phyloP scores from a whole-genome alignment of 2,888 invertebrate genomes.

The Holacanthella duospinosa region DNA sequence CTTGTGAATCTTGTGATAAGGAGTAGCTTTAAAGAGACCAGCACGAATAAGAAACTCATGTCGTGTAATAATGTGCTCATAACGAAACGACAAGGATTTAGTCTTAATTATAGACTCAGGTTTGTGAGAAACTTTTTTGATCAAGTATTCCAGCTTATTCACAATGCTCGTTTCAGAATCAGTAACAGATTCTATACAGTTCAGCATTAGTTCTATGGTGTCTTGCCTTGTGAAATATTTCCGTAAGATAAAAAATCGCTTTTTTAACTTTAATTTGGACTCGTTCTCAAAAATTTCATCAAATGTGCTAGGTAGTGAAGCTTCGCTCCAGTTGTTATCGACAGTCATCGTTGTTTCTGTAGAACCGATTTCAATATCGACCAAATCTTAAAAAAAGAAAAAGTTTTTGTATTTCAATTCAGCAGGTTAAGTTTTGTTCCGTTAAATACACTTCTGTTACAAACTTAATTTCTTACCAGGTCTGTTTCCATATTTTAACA shows the following conservation, averaged over 20 bases:
- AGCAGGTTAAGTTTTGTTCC: too few relatives aligned
- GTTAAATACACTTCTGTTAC: too few relatives aligned
- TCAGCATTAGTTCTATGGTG: slow-evolving; percentile 16
- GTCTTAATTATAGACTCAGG: slow-evolving; percentile 19
- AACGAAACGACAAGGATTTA: slow-evolving; percentile 15
- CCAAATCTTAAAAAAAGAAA: too few relatives aligned
- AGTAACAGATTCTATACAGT: slow-evolving; percentile 16
- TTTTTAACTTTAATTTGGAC: slow-evolving; percentile 1
- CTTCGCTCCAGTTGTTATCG: too few relatives aligned
- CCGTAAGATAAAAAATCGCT: slow-evolving; percentile 18
- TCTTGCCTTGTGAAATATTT: slow-evolving; percentile 23
- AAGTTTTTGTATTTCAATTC: neutral
- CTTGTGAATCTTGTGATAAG: slow-evolving; percentile 27
- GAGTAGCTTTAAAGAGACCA: slow-evolving; percentile 27
- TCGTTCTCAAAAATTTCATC: too few relatives aligned
- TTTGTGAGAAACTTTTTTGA: slow-evolving; percentile 25
- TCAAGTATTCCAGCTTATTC: slow-evolving; percentile 25
- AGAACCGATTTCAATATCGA: too few relatives aligned
- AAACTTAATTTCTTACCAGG: too few relatives aligned
- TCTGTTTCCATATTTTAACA: too few relatives aligned
- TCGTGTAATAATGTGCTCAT: slow-evolving; percentile 20
- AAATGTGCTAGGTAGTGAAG: too few relatives aligned
- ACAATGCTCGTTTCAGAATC: slow-evolving; percentile 4
- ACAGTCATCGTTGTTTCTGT: too few relatives aligned
- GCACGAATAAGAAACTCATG: slow-evolving; percentile 32